phyloP scores from a whole-genome alignment of 2,888 invertebrate species.

The Protonemura montana region DNA sequence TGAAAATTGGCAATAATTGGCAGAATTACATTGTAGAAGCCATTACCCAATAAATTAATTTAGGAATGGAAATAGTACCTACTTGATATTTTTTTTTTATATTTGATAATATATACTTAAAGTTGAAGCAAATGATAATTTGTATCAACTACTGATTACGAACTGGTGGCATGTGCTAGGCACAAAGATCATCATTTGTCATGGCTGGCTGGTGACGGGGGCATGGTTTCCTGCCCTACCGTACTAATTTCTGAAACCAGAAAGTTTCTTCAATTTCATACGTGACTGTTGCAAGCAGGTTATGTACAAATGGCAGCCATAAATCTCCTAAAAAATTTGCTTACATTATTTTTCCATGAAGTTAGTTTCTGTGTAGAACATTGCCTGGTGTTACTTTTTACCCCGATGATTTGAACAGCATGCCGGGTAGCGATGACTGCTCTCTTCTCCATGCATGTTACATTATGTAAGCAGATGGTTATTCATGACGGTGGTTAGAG shows the following conservation, averaged over 20 bases:
- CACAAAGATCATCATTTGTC: neutral
- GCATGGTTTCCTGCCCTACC: neutral
- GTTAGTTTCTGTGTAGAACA: neutral
- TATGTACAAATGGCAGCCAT: neutral
- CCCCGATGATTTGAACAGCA: neutral
- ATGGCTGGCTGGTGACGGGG: neutral
- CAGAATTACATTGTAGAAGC: constrained; percentile 19
- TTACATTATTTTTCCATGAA: neutral
- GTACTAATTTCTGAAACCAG: constrained; percentile 4
- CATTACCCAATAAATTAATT: neutral
- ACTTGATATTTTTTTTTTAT: neutral
- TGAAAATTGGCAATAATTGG: neutral
- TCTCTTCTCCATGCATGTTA: neutral
- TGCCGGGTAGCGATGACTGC: neutral
- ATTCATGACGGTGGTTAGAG: neutral
- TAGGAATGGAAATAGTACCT: neutral
- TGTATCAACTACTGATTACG: neutral
- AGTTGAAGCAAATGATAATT: neutral
- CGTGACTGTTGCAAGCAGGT: neutral
- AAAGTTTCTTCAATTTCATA: neutral
- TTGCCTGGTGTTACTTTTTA: neutral
- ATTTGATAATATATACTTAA: neutral
- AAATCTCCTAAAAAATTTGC: neutral
- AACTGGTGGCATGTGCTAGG: neutral
- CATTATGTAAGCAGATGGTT: neutral